Percentiles rank a stretch among this genome's conserved stretches.
phyloP scores from a whole-genome alignment of 2,113 vertebrate species.

The Isichthys henryi region DNA sequence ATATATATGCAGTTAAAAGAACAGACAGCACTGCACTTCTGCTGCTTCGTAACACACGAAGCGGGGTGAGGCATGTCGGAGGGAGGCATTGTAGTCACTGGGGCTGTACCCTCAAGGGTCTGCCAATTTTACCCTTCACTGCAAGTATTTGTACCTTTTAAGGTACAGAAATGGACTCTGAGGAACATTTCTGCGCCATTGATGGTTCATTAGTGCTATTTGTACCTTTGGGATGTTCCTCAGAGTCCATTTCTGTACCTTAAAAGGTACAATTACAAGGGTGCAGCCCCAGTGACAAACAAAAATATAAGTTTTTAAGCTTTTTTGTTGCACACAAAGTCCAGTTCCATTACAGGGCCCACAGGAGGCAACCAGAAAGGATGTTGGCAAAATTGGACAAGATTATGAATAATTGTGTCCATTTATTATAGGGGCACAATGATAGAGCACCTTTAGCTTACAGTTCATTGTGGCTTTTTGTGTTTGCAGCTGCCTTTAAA shows the following conservation, averaged over 20 bases:
- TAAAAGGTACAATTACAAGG: no score
- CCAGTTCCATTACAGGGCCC: neutral
- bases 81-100: neutral
- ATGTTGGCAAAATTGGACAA: neutral
- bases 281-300: no score
- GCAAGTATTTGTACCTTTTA: no score
- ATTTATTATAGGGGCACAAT: neutral
- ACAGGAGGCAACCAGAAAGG: neutral
- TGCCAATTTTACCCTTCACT: no score
- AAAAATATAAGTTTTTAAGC: no score
- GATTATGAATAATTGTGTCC: neutral
- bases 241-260: no score
- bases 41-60: neutral
- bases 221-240: no score
- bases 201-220: no score
- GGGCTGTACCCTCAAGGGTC: no score
- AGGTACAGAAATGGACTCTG: no score
- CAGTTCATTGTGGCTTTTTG: neutral
- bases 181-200: no score
- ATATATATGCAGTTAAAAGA: neutral
- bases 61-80: neutral
- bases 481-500: neutral
- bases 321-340: neutral
- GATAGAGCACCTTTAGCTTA: neutral
- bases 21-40: neutral